Base-by-base conservation (phyloP, 2,113 vertebrate species). In the Amphiprion ocellaris region DNA sequence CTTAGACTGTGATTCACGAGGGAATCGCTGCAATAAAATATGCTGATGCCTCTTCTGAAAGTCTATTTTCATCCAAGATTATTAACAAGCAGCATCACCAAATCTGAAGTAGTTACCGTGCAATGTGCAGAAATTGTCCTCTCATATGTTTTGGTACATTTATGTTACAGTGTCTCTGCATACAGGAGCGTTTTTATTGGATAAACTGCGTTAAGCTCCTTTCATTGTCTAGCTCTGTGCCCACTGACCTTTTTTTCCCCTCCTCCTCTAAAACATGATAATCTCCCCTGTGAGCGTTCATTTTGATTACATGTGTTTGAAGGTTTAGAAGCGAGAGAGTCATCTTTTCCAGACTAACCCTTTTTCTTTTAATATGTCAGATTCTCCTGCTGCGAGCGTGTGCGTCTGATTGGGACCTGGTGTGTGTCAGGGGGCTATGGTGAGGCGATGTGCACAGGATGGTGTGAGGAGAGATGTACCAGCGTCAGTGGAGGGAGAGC, bases 381-480 rank as follows among this genome's bases (percentile, higher is more conserved):
- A 78, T 84, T 78, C 53, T 61, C 54, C 28, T 10, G 64, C 63
- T 58, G 73, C 7, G 26, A 16, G 50, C 14, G 56, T 54, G 74
- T 55, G 67, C 41, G 21, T 68, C 77, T 81, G 80, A 74, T 71
- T 77, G 78, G 84, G 87, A 83, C 71, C 84, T 85, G 76, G 79
- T 75, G 83, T 55, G 84, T 52, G 83, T 84, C 74, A 41, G 79
- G 84, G 72, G 92, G 91, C 88, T 69, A 95, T 95, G 94, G 79
- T 90, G 92, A 93, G 82, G 91, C 87, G 83, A 94, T 93, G 14
- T 74, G 74, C 81, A 72, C 89, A 39, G 82, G 86, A 84, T 81
- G 91, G 81, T 79, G 80, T 88, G 84, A 90, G 91, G 89, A 90
- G 73, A 89, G 82, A 89, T 53, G 79, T 71, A 47, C 70, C 77